Conservation (phyloP, 2,888 invertebrate species). For the Cryptocephalus primarius region DNA sequence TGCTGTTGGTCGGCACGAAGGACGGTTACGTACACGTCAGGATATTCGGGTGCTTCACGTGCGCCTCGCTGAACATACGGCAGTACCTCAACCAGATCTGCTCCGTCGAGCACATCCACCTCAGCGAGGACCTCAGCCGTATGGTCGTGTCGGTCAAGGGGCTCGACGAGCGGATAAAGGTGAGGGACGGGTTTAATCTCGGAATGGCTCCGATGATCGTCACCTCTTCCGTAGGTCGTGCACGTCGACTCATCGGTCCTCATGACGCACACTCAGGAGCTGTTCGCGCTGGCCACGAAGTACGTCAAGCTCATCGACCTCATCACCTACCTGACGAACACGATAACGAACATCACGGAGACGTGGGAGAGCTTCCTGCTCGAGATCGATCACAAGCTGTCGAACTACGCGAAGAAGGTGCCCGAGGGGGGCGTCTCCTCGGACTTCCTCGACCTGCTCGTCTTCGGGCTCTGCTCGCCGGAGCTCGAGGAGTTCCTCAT, state of each 20-base stretch:
- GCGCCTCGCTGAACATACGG: constrained; percentile 55
- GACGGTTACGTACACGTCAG: constrained; percentile 63
- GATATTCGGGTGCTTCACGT: constrained; percentile 76
- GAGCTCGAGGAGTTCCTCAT: constrained; percentile 65
- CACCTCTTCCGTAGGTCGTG: no score
- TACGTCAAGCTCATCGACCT: constrained; percentile 52
- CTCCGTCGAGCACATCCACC: constrained; percentile 51
- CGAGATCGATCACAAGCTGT: constrained; percentile 89
- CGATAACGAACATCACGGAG: constrained; percentile 73
- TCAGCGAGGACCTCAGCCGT: constrained; percentile 60
- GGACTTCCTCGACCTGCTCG: constrained; percentile 80
- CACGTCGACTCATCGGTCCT: no score
- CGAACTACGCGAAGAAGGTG: constrained; percentile 73
- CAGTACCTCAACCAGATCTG: constrained; percentile 44
- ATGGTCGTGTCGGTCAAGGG: constrained; percentile 54
- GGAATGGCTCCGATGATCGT: no score
- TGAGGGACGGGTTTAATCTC: no score
- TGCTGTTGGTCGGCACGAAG: constrained; percentile 69
- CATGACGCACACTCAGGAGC: constrained; percentile 54
- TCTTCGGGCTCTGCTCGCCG: constrained; percentile 71
- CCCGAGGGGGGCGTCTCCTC: constrained; percentile 76
- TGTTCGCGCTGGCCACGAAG: constrained; percentile 62
- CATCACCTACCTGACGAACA: constrained; percentile 58
- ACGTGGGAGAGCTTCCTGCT: constrained; percentile 90
- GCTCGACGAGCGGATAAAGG: constrained; percentile 18